Evolutionary conservation across 2,888 invertebrate genomes (phyloP).

Genomic region (Scaeva pyrastri): DNA sequence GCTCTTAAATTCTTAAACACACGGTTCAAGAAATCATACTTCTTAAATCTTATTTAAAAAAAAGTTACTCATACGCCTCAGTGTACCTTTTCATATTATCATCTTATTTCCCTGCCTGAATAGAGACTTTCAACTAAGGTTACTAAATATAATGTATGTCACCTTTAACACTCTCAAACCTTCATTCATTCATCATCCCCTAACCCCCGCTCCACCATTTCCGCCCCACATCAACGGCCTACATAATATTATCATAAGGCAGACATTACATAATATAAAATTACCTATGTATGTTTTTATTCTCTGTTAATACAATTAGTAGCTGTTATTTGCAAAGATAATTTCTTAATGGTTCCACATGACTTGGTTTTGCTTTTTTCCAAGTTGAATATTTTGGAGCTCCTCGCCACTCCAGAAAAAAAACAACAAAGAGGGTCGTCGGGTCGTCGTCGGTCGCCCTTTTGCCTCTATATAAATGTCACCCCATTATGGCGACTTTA

Average conservation of each 20-base stretch:
- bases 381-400: too few relatives aligned
- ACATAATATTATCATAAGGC: slow-evolving; percentile 10
- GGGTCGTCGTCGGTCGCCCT: slow-evolving; percentile 2
- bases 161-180: not conserved
- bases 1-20: too few relatives aligned
- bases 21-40: too few relatives aligned
- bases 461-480: slow-evolving; percentile 43
- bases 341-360: slow-evolving; percentile 58
- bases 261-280: slow-evolving; percentile 8
- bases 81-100: not conserved
- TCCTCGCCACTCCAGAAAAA: too few relatives aligned
- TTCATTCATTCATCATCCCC: not conserved
- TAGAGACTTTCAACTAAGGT: not conserved
- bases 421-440: too few relatives aligned
- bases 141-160: not conserved
- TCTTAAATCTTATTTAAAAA: not conserved
- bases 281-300: slow-evolving; percentile 48
- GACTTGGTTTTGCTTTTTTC: slow-evolving; percentile 29
- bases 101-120: not conserved
- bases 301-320: slow-evolving; percentile 64
- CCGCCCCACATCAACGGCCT: not conserved
- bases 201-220: not conserved
- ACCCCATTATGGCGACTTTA: slow-evolving; percentile 58
- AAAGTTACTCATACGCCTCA: not conserved
- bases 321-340: slow-evolving; percentile 66